Evolutionary conservation across 2,888 invertebrate species (phyloP), one percentile per base, ranked within the genome.

Genomic region (Drosophila pseudotakahashii): DNA sequence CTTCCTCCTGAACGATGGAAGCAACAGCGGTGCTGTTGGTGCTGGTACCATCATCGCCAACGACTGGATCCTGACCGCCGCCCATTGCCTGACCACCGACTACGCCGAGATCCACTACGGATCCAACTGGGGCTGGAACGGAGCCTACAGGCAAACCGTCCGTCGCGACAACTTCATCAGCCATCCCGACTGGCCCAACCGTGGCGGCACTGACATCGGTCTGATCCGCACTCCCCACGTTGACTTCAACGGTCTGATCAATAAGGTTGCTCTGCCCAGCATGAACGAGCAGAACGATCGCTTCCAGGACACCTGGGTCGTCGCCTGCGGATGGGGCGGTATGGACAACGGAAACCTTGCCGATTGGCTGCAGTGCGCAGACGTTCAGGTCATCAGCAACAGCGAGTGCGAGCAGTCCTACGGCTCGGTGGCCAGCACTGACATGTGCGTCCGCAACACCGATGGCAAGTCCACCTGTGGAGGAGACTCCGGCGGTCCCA

Each of bases 281-380:
- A 53, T 62, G 7, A 51, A 62, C 44, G 68, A 69, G 6, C 60
- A 73, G 16, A 79, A 80, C 34, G 62, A 79, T 7, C 81, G 63
- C 41, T 91, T 90, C 69, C 77, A 81, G 26, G 89, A 88, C 16
- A 55, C 79, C 39, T 68, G 67, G 7, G 90, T 89, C 19, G 75
- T 87, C 7, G 91, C 91, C 39, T 92, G 91, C 66, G 93, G 93
- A 19, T 93, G 93, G 93, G 93, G 93, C 13, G 86, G 79, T 10
- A 79, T 75, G 72, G 79, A 77, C 10, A 88, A 90, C 19, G 69
- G 64, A 7, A 34, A 58, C 32, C 9, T 45, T 16, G 73, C 39
- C 39, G 72, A 87, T 10, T 90, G 91, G 52, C 78, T 93, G 26
- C 89, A 92, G 70, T 89, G 87, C 61, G 90, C 90, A 4, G 66